Percentiles rank a stretch among this genome's conserved stretches.
Evolutionary conservation across 2,113 vertebrate species (phyloP).

Genomic region (Pionites leucogaster): DNA sequence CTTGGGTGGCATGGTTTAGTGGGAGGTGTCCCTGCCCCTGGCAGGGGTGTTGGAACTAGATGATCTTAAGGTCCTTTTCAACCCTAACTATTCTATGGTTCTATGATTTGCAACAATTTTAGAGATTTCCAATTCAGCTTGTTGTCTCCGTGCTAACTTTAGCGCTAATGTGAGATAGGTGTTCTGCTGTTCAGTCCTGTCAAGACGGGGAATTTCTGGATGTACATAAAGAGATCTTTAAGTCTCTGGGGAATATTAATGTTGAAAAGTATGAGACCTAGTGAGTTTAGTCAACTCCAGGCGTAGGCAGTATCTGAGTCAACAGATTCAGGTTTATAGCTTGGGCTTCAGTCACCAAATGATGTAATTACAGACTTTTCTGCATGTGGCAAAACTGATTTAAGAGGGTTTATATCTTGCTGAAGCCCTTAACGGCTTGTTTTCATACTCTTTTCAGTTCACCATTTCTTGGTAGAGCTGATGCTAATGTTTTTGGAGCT

Average conservation of each 20-base stretch:
- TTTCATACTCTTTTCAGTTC: not conserved
- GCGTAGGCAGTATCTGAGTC: not conserved
- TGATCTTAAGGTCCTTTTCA: too few species aligned
- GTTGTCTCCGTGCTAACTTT: not conserved
- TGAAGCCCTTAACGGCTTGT: not conserved
- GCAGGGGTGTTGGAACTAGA: too few species aligned
- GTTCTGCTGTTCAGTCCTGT: not conserved
- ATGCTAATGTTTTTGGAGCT: not conserved
- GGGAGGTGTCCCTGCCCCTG: too few species aligned
- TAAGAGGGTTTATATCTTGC: not conserved
- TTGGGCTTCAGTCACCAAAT: slow-evolving; percentile 3
- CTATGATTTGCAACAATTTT: not conserved
- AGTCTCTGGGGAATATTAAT: not conserved
- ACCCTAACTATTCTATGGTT: not conserved
- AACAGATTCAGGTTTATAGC: not conserved
- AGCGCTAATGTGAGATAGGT: not conserved
- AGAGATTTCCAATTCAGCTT: not conserved
- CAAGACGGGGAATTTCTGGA: not conserved
- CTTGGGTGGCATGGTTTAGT: too few species aligned
- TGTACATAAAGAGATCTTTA: not conserved
- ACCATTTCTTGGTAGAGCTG: not conserved
- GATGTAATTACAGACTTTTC: not conserved
- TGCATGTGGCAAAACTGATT: not conserved
- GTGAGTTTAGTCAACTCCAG: not conserved
- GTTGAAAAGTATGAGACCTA: not conserved